Evolutionary conservation across 2,113 vertebrate genomes (phyloP), one percentile per base, ranked within the genome.

Genomic region (Passer montanus): DNA sequence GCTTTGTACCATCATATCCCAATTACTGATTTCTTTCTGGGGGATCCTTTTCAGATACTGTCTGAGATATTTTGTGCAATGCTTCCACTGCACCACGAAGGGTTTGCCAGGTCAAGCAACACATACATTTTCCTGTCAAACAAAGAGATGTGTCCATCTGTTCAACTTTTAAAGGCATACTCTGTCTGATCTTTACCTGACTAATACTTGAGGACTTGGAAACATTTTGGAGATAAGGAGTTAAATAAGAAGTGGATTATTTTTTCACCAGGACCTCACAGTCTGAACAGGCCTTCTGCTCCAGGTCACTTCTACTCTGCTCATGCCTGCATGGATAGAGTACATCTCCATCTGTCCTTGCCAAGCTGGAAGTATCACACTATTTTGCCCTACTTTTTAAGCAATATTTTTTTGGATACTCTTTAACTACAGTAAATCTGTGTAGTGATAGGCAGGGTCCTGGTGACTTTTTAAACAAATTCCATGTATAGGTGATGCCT

Each of bases 281-380:
- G 41, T 69, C 81, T 75, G 92, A 94, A 35, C 79, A 90, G 66
- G 31, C 80, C 83, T 96, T 84, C 93, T 94, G 90, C 80, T 97
- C 81, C 69, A 95, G 94, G 92, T 94, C 94, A 93, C 86, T 96
- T 93, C 76, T 93, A 81, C 84, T 88, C 83, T 82, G 56, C 84
- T 95, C 81, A 68, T 94, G 77, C 70, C 72, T 95, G 60, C 74
- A 28, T 27, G 20, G 63, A 28, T n/a, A 93, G 43, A 93, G 39
- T 69, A 53, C 56, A 87, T 66, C 69, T 95, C 88, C 85, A 92
- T 86, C 93, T 96, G 85, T 95, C 83, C 66, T 92, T 93, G 84
- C 26, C 0, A 10, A 93, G 56, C 49, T 89, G 53, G 55, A 92
- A 82, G 62, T 37, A 69, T 47, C 41, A 73, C 8, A 47, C 41